Base-by-base conservation (phyloP, 2,113 vertebrate genomes). In the Mobula birostris region DNA sequence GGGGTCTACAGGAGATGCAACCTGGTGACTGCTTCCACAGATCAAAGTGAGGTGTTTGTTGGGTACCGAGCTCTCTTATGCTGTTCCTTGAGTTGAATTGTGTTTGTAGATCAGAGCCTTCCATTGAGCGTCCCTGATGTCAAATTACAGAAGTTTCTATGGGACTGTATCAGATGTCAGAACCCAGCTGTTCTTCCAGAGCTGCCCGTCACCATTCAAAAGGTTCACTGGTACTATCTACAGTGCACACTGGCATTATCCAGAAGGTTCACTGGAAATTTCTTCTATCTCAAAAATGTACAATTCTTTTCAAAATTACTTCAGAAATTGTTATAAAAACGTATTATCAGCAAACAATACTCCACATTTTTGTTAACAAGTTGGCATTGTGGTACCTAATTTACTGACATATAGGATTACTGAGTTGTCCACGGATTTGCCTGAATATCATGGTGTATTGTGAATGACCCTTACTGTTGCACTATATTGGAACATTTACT, bases 251-350 rank as follows among this genome's bases (percentile, higher is more conserved):
- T 74, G 72, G 72, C 19, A 19, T 19, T 24, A 74, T 74, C 72
- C 72, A 66, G 63, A 74, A 19, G 17, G 19, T 74, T 19, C 85
- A 88, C 58, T 68, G 85, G 85, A 12, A 88, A n/a, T 66, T 5
- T 17, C 61, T 29, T 90, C 61, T 66, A 58, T 68, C 85, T 66
- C 61, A 66, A 90, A 88, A n/a, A 90, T 17, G 63, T 32, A 90
- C 58, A 32, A 68, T 66, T 68, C 58, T 90, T n/a, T 66, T 90
- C 66, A 90, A 66, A 85, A 90, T 90, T 27, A 32, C 63, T 63
- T 63, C 85, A 88, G 40, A 32, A 90, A 90, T 90, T 66, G 29
- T 90, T 90, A 66, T 90, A 66, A 90, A 66, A 90, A 90, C n/a
- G 61, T n/a, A n/a, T 90, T 32, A 19, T 63, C 85, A 66, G 85